Evolutionary conservation across 2,888 invertebrate genomes (phyloP).

Genomic region (Diloba caeruleocephala): DNA sequence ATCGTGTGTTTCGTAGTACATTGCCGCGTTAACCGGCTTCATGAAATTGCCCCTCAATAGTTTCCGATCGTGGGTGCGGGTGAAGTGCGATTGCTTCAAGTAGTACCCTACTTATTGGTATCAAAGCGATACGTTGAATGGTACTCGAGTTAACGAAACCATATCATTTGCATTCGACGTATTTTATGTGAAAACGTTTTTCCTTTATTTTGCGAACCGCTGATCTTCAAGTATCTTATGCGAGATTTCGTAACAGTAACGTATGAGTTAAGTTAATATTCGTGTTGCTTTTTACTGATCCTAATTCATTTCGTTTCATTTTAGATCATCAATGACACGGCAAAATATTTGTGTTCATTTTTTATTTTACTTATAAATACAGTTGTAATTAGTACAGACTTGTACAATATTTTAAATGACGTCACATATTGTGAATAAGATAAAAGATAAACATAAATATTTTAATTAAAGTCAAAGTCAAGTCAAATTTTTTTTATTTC

Average conservation of each 20-base stretch:
- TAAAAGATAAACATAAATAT: no score
- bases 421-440: no score
- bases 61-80: slow-evolving; percentile 36
- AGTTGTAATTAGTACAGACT: no score
- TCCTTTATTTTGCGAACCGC: slow-evolving; percentile 27
- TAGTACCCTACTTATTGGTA: slow-evolving; percentile 18
- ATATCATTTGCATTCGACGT: slow-evolving; percentile 47
- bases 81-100: slow-evolving; percentile 6
- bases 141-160: slow-evolving; percentile 38
- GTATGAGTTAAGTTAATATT: not conserved
- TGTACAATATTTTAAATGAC: no score
- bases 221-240: slow-evolving; percentile 25
- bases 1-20: slow-evolving; percentile 25
- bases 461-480: no score
- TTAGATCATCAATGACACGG: no score
- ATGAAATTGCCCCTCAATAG: slow-evolving; percentile 28
- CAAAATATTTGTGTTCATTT: no score
- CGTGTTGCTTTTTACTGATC: not conserved
- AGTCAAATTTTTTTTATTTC: no score
- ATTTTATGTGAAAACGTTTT: slow-evolving; percentile 36
- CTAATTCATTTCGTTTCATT: no score
- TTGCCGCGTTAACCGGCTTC: slow-evolving; percentile 26
- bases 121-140: slow-evolving; percentile 25
- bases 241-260: slow-evolving; percentile 6
- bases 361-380: not conserved